Evolutionary conservation across 2,113 vertebrate genomes (phyloP).

Genomic region (Neodontobutis hainanensis): DNA sequence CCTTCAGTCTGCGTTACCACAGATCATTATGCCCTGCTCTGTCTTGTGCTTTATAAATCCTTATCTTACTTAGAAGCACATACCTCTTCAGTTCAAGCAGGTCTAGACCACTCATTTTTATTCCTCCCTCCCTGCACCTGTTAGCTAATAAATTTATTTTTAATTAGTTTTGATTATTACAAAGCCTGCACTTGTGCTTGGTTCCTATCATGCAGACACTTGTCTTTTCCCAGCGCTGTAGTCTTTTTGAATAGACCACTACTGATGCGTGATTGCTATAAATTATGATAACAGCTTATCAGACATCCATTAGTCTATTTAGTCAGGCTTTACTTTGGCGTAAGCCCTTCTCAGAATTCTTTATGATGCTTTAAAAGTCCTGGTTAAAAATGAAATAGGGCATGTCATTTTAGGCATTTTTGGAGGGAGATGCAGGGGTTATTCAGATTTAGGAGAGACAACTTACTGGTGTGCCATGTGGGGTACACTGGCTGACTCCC

Average conservation of each 20-base stretch:
- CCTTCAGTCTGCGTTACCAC: constrained; percentile 4
- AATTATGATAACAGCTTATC: constrained; percentile 58
- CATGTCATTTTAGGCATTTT: constrained; percentile 18
- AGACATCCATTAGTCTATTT: constrained; percentile 60
- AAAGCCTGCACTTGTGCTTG: constrained; percentile 3
- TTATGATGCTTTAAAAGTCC: constrained; percentile 24
- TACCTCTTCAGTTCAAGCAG: constrained; percentile 14
- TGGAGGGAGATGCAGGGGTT: constrained; percentile 14
- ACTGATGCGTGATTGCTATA: constrained; percentile 45
- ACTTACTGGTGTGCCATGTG: constrained; percentile 30
- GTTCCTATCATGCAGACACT: constrained; percentile 16
- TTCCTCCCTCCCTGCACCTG: constrained; percentile 62
- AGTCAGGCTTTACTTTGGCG: constrained; percentile 40
- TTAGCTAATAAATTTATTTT: constrained; percentile 67
- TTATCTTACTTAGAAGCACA: constrained; percentile 45
- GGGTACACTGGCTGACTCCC: constrained; percentile 56
- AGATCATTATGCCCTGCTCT: background rate
- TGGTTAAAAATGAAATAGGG: constrained; percentile 37
- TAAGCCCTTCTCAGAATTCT: constrained; percentile 28
- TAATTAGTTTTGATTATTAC: constrained; percentile 65
- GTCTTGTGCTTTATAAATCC: constrained; percentile 29
- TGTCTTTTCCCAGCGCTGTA: constrained; percentile 9
- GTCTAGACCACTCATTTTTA: constrained; percentile 42
- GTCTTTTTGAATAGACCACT: constrained; percentile 49
- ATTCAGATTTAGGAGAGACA: constrained; percentile 26